These are phyloP conservation scores for Drosophila leontia DNA, from an alignment of 1,140 invertebrate genomes.

Conservation along the genomic window DNA sequence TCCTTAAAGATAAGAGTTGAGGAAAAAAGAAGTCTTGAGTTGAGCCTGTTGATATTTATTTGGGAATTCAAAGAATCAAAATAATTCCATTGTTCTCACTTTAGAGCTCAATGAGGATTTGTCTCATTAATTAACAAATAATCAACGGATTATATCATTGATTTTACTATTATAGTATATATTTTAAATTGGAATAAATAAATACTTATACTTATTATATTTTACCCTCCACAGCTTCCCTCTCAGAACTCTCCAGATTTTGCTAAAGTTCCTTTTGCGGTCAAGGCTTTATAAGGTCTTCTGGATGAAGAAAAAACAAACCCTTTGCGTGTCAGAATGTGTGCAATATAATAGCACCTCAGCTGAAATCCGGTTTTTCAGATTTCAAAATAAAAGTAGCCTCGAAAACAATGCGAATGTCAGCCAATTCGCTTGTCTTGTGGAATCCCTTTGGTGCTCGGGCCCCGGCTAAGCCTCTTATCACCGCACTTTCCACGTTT, in stretches of 20 bases:
- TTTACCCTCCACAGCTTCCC: neutral
- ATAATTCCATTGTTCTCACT: neutral
- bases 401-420: conserved; percentile 40
- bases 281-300: conserved; percentile 4
- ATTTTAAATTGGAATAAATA: too few relatives aligned
- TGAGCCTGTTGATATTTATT: neutral
- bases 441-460: conserved; percentile 8
- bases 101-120: neutral
- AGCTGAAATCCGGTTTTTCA: conserved; percentile 32
- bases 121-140: too few relatives aligned
- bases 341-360: conserved; percentile 26
- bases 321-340: conserved; percentile 43
- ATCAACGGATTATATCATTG: neutral
- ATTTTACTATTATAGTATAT: too few relatives aligned
- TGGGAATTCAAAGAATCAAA: too few relatives aligned
- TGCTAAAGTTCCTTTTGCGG: conserved; percentile 10
- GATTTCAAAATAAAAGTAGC: conserved; percentile 34
- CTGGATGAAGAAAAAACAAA: neutral
- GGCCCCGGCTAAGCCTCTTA: conserved; percentile 41
- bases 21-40: neutral
- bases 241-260: neutral
- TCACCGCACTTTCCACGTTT: conserved; percentile 45
- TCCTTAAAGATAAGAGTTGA: neutral
- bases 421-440: conserved; percentile 25
- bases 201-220: neutral